phyloP scores from a whole-genome alignment of 2,888 invertebrate species.

The Dicranocentrus wangi region DNA sequence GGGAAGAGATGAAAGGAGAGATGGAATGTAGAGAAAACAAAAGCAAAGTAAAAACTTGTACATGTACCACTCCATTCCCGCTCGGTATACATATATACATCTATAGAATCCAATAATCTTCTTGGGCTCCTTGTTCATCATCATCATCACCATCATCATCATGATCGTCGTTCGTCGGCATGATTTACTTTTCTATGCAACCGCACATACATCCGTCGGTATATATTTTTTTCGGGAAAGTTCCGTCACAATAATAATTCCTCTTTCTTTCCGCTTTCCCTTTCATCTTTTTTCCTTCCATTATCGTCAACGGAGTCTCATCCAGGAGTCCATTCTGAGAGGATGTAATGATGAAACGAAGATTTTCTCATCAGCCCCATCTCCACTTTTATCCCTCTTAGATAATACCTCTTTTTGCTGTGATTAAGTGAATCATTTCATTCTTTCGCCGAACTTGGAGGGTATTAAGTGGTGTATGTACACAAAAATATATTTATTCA shows the following conservation, averaged over 20 bases:
- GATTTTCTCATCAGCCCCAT: constrained; percentile 22
- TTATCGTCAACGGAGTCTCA: no score
- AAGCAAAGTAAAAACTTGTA: constrained; percentile 33
- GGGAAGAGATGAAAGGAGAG: constrained; percentile 26
- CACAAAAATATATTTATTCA: constrained; percentile 10
- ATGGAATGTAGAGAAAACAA: constrained; percentile 39
- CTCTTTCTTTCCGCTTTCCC: constrained; percentile 4
- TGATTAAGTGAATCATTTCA: constrained; percentile 58
- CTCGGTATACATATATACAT: no score
- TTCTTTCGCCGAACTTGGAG: not conserved
- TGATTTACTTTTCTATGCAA: constrained; percentile 17
- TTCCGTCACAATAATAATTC: constrained; percentile 24
- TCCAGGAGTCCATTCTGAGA: no score
- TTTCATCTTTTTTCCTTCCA: constrained; percentile 49
- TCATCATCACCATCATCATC: not conserved
- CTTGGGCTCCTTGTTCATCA: constrained; percentile 5
- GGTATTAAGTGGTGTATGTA: not conserved
- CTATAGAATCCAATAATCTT: constrained; percentile 35
- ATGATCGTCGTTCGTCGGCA: not conserved
- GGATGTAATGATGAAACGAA: constrained; percentile 53
- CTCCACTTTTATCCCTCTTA: not conserved
- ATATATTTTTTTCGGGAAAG: not conserved
- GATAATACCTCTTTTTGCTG: constrained; percentile 8
- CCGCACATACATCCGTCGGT: constrained; percentile 9
- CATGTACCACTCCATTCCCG: no score